Evolutionary conservation across 2,888 invertebrate genomes (phyloP), one percentile per base, ranked within the genome.

Genomic region (Eupithecia vulgata): DNA sequence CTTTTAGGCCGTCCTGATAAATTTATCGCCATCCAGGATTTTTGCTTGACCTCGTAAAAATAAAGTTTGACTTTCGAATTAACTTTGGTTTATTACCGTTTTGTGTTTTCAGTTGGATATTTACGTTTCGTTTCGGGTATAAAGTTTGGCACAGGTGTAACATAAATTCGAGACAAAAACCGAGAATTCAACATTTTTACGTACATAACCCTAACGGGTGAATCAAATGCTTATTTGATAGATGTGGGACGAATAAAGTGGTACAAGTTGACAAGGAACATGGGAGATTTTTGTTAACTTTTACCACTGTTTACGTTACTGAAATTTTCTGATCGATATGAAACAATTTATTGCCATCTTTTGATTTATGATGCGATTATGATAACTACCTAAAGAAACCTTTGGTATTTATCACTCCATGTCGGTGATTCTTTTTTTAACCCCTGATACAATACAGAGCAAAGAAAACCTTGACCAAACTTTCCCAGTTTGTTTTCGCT

Each of bases 1-100:
- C 88, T 93, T 93, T 89, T 81, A 80, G 85, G 86, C 81, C 83
- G 79, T 78, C 79, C 85, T 88, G 88, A 91, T 85, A 91, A 92
- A 93, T 93, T 93, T 94, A 93, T 91, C 83, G 88, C 84, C 84
- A 82, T 82, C 25, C 57, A 83, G 87, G 85, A 86, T 89, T 90
- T 89, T 88, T 86, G 82, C 81, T 82, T 80, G 82, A 79, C 86
- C 85, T 86, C 87, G 86, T 85, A 86, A 87, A 88, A 88, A 84
- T 80, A 83, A 85, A 88, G 86, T 89, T 88, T 80, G 87, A 88
- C 87, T 87, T 85, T 82, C 80, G 80, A 88, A 89, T 90, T 90
- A 84, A 83, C 88, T 90, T 89, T 89, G 85, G 86, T 87, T 87
- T 87, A 88, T 90, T 78, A 84, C 74, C 77, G 74, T 82, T 85